Percentiles rank a stretch among this genome's conserved stretches.
Conservation (phyloP, 2,888 invertebrate species). For the Dolichopus griseipennis region DNA sequence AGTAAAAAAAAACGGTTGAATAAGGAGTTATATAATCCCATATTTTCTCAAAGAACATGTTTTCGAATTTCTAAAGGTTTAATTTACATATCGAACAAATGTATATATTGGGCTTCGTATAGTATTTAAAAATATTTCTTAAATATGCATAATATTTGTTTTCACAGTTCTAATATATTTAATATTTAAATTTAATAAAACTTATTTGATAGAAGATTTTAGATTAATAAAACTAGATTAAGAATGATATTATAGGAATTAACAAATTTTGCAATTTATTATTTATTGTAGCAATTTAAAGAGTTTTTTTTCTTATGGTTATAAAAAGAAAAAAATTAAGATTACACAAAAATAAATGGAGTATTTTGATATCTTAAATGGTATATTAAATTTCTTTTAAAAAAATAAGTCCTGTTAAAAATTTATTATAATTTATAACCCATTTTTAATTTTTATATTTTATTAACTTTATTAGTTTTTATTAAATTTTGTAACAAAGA, state of each 20-base stretch:
- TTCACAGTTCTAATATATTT: neutral
- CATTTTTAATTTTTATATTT: no score
- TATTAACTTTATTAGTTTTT: no score
- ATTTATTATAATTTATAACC: neutral
- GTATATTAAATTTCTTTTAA: neutral
- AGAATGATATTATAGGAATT: neutral
- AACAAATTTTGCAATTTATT: neutral
- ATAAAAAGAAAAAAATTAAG: neutral
- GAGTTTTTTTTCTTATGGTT: neutral
- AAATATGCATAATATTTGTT: no score
- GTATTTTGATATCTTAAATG: neutral
- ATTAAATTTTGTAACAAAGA: no score
- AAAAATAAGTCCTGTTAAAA: neutral
- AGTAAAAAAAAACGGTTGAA: no score
- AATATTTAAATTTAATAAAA: neutral
- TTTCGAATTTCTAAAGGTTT: no score
- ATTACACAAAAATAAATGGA: neutral
- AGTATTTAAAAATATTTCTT: no score
- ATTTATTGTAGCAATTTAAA: neutral
- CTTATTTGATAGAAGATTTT: neutral
- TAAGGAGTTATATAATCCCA: no score
- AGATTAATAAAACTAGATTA: neutral
- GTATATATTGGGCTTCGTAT: no score
- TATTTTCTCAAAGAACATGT: no score
- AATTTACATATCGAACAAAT: no score